Conservation (phyloP, 64 coral and sea anemone genomes). For the Montipora capricornis region DNA sequence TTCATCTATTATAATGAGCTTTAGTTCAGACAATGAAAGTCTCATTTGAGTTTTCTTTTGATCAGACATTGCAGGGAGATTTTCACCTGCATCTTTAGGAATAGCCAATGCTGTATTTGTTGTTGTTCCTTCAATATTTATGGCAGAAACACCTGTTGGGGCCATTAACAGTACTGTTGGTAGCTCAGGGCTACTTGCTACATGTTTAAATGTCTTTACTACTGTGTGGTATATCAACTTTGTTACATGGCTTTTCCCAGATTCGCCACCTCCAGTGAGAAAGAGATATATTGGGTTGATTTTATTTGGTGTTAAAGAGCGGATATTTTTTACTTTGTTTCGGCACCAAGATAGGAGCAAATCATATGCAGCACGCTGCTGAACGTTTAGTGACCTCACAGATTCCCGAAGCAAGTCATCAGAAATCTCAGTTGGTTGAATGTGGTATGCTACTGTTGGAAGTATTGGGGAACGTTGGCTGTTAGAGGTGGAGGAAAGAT, state of each 20-base stretch:
- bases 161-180: conserved; percentile 66
- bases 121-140: conserved; percentile 21
- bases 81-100: conserved; percentile 62
- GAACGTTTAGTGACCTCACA: conserved; percentile 2
- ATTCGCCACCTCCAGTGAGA: conserved; percentile 35
- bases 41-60: conserved; percentile 1
- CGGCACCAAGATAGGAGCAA: background rate
- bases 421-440: conserved; percentile 43
- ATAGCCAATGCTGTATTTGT: background rate
- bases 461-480: no score
- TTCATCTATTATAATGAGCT: conserved; percentile 67
- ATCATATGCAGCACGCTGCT: conserved; percentile 42
- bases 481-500: no score
- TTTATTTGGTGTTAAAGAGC: background rate
- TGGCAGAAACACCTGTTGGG: conserved; percentile 16
- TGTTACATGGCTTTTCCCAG: conserved; percentile 50
- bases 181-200: conserved; percentile 13
- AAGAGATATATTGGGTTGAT: conserved; percentile 49
- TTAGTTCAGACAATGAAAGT: conserved; percentile 42
- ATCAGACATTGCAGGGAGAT: background rate
- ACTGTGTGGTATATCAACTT: background rate
- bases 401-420: background rate
- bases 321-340: conserved; percentile 19
- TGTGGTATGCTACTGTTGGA: no score
- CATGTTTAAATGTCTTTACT: conserved; percentile 5